Base-by-base conservation (phyloP, 1,140 invertebrate genomes). In the Phymastichus coffea region DNA sequence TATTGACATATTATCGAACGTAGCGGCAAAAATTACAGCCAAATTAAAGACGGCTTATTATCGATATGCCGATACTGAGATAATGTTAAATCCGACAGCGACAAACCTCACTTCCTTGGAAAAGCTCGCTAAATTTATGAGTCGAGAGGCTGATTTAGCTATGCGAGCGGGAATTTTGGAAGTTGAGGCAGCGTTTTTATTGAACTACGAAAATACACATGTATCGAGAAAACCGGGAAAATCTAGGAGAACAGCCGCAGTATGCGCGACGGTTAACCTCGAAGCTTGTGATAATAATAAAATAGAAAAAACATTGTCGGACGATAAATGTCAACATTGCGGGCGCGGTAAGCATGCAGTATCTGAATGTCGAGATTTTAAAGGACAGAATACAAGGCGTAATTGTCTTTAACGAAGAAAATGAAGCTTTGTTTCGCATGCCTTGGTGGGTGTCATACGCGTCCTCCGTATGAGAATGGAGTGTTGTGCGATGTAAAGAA, bases 21-120 rank as follows among this genome's bases (percentile, higher is more conserved):
- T 48, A 3, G n/a, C 22, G 2, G n/a, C 3, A 4, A 46, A 46
- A 26, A 41, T 61, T 33, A 51, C 51, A 37, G 38, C 38, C 15
- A 33, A 41, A 40, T 41, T 61, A 20, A 61, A 61, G 30, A 49
- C 28, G 14, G 41, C 40, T 28, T 46, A 26, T 26, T 20, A 25
- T 46, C 23, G 14, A 43, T 43, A 20, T 43, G 17, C 20, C 6
- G 40, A 9, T n/a, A n/a, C n/a, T n/a, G n/a, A n/a, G n/a, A n/a
- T n/a, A n/a, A n/a, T n/a, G n/a, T n/a, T n/a, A n/a, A n/a, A n/a
- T n/a, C n/a, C n/a, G n/a, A n/a, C n/a, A n/a, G n/a, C n/a, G n/a
- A n/a, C n/a, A n/a, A n/a, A n/a, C n/a, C n/a, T n/a, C n/a, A n/a
- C n/a, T n/a, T n/a, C n/a, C n/a, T n/a, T n/a, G n/a, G n/a, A n/a